A percentile compares a stretch with the other conserved stretches of the same genome.
Evolutionary conservation across 2,113 vertebrate genomes (phyloP).

Genomic region (Hemiscyllium ocellatum): DNA sequence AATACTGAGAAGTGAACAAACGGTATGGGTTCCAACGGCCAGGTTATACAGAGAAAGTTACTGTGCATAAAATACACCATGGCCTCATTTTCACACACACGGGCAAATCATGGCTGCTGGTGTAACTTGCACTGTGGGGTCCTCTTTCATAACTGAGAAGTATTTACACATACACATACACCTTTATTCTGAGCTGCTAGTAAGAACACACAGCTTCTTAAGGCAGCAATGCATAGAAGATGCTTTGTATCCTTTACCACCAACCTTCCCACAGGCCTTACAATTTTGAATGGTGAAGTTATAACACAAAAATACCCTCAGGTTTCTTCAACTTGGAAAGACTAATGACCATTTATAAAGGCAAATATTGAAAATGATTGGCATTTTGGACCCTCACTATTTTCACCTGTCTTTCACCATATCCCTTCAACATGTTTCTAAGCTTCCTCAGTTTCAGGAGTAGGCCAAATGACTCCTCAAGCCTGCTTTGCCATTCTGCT

Average conservation of each 20-base stretch:
- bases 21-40: not conserved
- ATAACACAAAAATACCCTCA: not conserved
- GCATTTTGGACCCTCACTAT: not conserved
- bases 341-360: not conserved
- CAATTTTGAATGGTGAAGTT: not conserved
- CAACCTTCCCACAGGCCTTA: not conserved
- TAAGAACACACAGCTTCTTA: not conserved
- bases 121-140: not conserved
- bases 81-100: not conserved
- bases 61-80: not conserved
- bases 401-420: not conserved
- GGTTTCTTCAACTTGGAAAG: not conserved
- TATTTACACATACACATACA: not conserved
- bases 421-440: not conserved
- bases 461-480: not conserved
- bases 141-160: slow-evolving; percentile 20
- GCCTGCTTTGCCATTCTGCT: not conserved
- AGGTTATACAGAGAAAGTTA: not conserved
- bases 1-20: not conserved
- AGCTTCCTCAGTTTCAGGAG: not conserved
- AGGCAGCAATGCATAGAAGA: not conserved
- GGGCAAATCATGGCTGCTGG: not conserved
- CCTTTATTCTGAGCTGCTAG: not conserved
- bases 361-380: not conserved
- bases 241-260: not conserved